Base-by-base conservation (phyloP, 2,888 invertebrate species). In the Stenoptilia bipunctidactyla region DNA sequence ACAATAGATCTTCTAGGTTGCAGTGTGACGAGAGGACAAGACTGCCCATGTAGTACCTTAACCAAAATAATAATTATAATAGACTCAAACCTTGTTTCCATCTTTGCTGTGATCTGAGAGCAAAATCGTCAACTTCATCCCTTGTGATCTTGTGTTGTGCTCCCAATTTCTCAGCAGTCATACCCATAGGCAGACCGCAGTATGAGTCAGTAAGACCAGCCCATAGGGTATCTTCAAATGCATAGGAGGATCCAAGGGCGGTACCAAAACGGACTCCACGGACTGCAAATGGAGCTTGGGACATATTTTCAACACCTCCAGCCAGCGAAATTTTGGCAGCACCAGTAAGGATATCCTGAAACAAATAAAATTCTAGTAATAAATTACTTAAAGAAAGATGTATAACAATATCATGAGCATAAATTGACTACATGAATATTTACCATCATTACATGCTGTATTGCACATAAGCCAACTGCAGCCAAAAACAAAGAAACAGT, bases 231-330 rank as follows among this genome's bases (percentile, higher is more conserved):
- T 98, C 98, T 69, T 98, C 97, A 49, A 97, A 86, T 48, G 88
- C 85, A 41, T 90, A 87, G 51, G 88, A 90, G 14, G 79, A 72
- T 0, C 98, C 98, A 1, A 98, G 82, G 0, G 88, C 86, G 8
- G 95, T 92, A 1, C 98, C 98, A 76, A 96, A 98, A 15, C 98
- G 87, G 2, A 94, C 84, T 52, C 91, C 90, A 38, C 97, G 87
- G 0, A 94, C 92, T 1, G 91, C 88, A 71, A 92, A 96, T 0
- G 98, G 98, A 1, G 92, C 85, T 68, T 94, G 92, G 1, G 95
- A 95, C 98, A 99, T 98, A 71, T 92, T 98, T 61, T 99, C 98
- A 2, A 92, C 89, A 0, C 98, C 98, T 36, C 97, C 98, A 15
- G 96, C 92, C 27, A 98, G 69, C 1, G 93, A 92, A 41, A 98